These are phyloP conservation scores for Pomacea maculata DNA, from an alignment of 1,140 invertebrate species.

Conservation along the genomic window DNA sequence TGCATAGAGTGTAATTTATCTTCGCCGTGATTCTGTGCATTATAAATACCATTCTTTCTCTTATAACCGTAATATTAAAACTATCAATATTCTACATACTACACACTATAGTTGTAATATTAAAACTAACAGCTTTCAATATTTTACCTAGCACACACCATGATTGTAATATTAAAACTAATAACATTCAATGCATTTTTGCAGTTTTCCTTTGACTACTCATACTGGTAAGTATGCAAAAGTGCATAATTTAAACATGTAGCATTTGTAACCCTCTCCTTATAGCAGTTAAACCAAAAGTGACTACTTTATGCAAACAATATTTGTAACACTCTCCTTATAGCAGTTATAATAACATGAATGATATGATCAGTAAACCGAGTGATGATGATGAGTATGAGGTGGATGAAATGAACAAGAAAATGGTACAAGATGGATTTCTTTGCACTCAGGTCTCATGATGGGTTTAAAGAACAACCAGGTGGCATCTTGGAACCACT, in stretches of 20 bases:
- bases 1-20: too few species aligned
- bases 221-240: constrained; percentile 60
- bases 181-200: constrained; percentile 13
- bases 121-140: too few species aligned
- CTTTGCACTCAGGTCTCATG: constrained; percentile 61
- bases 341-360: background rate
- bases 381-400: too few species aligned
- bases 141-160: background rate
- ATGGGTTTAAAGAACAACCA: constrained; percentile 53
- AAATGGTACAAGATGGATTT: background rate
- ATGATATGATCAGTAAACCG: background rate
- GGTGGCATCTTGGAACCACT: constrained; percentile 55
- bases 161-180: background rate
- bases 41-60: too few species aligned
- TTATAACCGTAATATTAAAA: background rate
- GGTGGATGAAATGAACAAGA: too few species aligned
- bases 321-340: background rate
- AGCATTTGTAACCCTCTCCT: background rate
- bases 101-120: too few species aligned
- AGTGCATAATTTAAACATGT: background rate
- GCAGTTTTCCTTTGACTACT: constrained; percentile 64
- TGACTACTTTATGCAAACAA: background rate
- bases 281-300: background rate
- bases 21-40: too few species aligned
- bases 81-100: background rate